These are phyloP conservation scores for Drosophila elegans DNA, from an alignment of 1,140 invertebrate species.

Conservation along the genomic window DNA sequence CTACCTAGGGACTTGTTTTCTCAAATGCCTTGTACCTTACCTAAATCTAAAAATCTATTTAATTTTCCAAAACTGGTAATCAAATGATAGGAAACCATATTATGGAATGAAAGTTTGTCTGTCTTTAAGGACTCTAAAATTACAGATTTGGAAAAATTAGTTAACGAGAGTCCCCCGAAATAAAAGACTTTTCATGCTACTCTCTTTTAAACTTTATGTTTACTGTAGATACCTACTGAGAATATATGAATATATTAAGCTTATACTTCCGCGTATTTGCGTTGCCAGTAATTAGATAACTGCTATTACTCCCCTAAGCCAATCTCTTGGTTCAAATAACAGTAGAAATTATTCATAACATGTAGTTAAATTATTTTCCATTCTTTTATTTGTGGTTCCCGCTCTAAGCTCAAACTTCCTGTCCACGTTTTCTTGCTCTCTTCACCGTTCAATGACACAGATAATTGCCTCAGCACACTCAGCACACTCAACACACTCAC, in stretches of 20 bases:
- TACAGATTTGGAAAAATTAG: no score
- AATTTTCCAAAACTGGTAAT: no score
- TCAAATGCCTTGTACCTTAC: no score
- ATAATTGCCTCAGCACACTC: slow-evolving; percentile 65
- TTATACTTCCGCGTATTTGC: slow-evolving; percentile 6
- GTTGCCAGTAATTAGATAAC: slow-evolving; percentile 20
- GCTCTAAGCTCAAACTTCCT: slow-evolving; percentile 61
- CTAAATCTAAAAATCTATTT: no score
- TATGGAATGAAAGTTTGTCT: no score
- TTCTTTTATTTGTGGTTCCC: slow-evolving; percentile 17
- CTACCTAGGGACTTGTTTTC: no score
- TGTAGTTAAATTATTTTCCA: slow-evolving; percentile 36
- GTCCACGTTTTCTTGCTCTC: slow-evolving; percentile 43
- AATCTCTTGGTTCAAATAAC: slow-evolving; percentile 22
- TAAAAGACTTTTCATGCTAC: no score
- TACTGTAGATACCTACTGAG: no score
- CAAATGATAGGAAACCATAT: no score
- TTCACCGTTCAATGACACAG: slow-evolving; percentile 76
- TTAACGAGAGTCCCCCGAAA: no score
- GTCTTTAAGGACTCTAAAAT: no score
- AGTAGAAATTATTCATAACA: slow-evolving; percentile 35
- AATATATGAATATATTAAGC: neutral
- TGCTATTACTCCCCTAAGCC: neutral
- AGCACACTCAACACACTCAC: slow-evolving; percentile 26
- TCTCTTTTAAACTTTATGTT: no score